Evolutionary conservation across 2,888 invertebrate genomes (phyloP).

Genomic region (Halocaridina rubra): DNA sequence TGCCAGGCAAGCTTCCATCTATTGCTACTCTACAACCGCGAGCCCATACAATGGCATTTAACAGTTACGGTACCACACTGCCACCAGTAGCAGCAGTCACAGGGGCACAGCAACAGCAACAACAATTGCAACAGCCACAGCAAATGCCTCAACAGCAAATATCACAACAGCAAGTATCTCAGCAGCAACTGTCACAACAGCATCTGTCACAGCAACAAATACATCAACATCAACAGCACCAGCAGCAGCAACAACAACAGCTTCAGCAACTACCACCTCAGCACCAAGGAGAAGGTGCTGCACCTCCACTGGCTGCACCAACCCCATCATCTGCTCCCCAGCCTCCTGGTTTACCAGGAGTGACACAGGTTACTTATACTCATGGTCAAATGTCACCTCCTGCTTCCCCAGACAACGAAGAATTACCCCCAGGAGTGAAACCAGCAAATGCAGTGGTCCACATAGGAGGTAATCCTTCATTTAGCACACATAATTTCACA

Average conservation of each 20-base stretch:
- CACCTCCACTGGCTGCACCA: background rate
- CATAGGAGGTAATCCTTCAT: conserved; percentile 37
- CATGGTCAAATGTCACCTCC: conserved; percentile 64
- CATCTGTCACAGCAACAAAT: conserved; percentile 25
- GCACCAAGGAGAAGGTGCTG: background rate
- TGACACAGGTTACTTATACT: conserved; percentile 63
- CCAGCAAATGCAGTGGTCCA: conserved; percentile 23
- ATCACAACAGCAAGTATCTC: background rate
- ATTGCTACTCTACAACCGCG: conserved; percentile 40
- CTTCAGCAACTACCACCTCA: background rate
- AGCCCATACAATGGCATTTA: conserved; percentile 19
- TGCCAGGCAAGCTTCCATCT: conserved; percentile 35
- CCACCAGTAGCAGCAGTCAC: conserved; percentile 41
- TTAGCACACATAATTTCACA: conserved; percentile 46
- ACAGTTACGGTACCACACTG: conserved; percentile 27
- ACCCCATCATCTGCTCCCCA: conserved; percentile 5
- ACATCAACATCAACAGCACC: background rate
- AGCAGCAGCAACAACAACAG: background rate
- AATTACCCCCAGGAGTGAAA: conserved; percentile 42
- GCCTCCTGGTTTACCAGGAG: conserved; percentile 16
- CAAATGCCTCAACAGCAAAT: background rate
- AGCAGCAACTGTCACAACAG: background rate
- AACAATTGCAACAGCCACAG: background rate
- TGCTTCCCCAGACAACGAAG: conserved; percentile 62
- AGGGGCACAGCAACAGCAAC: conserved; percentile 23